Conservation (phyloP, 2,888 invertebrate species). For the Diplazon laetatorius region DNA sequence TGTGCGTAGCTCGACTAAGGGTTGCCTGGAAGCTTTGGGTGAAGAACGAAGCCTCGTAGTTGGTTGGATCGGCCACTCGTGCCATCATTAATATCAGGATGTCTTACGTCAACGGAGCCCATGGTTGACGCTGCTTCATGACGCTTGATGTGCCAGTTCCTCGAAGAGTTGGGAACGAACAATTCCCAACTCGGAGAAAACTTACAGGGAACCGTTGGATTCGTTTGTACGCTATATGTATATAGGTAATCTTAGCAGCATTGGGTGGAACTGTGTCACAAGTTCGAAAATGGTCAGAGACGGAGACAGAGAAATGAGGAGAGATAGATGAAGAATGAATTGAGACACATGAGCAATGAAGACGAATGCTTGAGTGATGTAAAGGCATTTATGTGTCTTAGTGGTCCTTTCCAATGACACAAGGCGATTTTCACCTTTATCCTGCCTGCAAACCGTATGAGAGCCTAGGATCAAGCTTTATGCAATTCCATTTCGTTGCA, state of each 20-base stretch:
- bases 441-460: too few species aligned
- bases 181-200: slow-evolving; percentile 18
- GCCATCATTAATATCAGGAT: slow-evolving; percentile 45
- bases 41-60: slow-evolving; percentile 1
- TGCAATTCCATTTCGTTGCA: too few species aligned
- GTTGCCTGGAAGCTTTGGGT: neutral
- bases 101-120: slow-evolving; percentile 22
- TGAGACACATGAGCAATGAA: slow-evolving; percentile 26
- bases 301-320: neutral
- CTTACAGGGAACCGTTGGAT: slow-evolving; percentile 9
- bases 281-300: slow-evolving; percentile 5
- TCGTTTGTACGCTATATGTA: neutral
- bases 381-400: neutral
- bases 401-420: neutral
- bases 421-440: too few species aligned
- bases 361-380: slow-evolving; percentile 10
- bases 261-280: slow-evolving; percentile 23
- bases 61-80: slow-evolving; percentile 16
- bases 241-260: neutral
- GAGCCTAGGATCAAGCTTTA: too few species aligned
- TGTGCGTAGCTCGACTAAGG: neutral
- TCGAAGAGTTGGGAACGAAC: slow-evolving; percentile 8
- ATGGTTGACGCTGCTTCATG: neutral
- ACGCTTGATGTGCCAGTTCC: neutral
- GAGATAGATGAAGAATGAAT: slow-evolving; percentile 8